Evolutionary conservation across 2,888 invertebrate species (phyloP).

Genomic region (Diogma glabrata): DNA sequence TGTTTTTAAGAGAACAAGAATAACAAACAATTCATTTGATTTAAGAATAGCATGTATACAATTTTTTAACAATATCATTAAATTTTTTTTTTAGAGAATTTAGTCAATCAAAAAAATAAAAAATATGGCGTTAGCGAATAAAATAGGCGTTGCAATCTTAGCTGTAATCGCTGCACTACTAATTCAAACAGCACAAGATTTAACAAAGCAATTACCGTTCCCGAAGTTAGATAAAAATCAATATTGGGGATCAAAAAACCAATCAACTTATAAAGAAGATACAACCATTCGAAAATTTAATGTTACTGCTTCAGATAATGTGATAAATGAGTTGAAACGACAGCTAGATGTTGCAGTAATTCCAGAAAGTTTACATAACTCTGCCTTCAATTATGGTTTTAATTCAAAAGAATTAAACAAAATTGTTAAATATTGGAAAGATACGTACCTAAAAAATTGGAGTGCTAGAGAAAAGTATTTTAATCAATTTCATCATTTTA

Average conservation of each 20-base stretch:
- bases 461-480: slow-evolving; percentile 50
- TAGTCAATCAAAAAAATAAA: too few species aligned
- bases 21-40: too few species aligned
- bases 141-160: not conserved
- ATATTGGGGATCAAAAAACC: slow-evolving; percentile 33
- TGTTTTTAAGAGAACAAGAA: too few species aligned
- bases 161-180: not conserved
- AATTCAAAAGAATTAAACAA: slow-evolving; percentile 54
- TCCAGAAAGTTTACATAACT: slow-evolving; percentile 49
- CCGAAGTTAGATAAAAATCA: slow-evolving; percentile 28
- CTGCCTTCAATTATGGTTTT: slow-evolving; percentile 71
- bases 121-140: not conserved
- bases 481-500: slow-evolving; percentile 64
- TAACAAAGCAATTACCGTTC: slow-evolving; percentile 25
- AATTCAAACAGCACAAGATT: slow-evolving; percentile 26
- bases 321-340: not conserved
- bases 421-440: slow-evolving; percentile 67
- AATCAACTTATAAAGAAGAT: slow-evolving; percentile 27
- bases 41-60: too few species aligned
- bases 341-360: slow-evolving; percentile 29
- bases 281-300: slow-evolving; percentile 6
- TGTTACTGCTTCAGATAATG: not conserved
- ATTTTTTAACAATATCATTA: too few species aligned
- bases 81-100: too few species aligned
- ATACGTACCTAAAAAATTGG: slow-evolving; percentile 57